Base-by-base conservation (phyloP, 1,140 invertebrate species). In the Onthophagus taurus region DNA sequence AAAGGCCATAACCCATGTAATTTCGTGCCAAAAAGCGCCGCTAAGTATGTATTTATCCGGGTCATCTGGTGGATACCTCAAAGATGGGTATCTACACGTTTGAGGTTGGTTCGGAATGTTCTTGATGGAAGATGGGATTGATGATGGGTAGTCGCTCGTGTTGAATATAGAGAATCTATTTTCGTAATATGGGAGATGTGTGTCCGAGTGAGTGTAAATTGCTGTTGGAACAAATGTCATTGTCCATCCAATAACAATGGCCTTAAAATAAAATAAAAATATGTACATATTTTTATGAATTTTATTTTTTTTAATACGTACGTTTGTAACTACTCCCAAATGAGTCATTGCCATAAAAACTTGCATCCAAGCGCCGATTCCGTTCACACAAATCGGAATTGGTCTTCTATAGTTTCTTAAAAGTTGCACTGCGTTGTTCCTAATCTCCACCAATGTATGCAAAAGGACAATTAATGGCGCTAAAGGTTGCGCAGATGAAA, bases 191-290 rank as follows among this genome's bases (percentile, higher is more conserved):
- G 90, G 55, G 3, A 69, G 72, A 19, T 17, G 17, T n/a, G 76
- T 64, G 13, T 75, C 69, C 3, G 65, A 61, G 29, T 73, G 65
- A 42, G 69, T 68, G 65, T 97, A 97, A n/a, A 96, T 80, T 34
- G 95, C 58, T 35, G 84, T 78, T n/a, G 92, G 91, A 45, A 98
- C 87, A 65, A 97, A 91, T 57, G 96, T 91, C 0, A 92, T 96
- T 1, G 94, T 97, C 69, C 98, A 98, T 31, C 94, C 94, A 59
- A 99, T 97, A 34, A 98, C 91, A 57, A 97, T 90, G 35, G 86
- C 94, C 92, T 97, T 63, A 61, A 67, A 69, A 3, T 2, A 37
- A 9, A 21, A 0, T n/a, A 13, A 20, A n/a, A 20, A 9, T 4
- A 16, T 3, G 13, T 18, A 16, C n/a, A 3, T 16, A 33, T 33